Conservation (phyloP, 1,140 invertebrate genomes). For the Cataglyphis hispanica region DNA sequence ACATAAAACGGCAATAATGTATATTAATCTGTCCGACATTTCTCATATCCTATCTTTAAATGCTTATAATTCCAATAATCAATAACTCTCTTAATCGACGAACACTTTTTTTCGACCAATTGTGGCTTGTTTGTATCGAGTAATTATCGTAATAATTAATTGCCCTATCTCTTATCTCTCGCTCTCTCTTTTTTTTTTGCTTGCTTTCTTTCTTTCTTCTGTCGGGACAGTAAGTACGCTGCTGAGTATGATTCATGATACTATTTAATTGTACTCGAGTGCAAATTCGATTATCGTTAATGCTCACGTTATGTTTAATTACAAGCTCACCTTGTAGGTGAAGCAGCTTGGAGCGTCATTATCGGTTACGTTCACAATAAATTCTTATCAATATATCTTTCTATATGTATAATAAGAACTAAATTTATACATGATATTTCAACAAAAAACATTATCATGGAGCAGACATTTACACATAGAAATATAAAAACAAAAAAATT, state of each 20-base stretch:
- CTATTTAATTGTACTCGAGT: slow-evolving; percentile 83
- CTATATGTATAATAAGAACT: slow-evolving; percentile 74
- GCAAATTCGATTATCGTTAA: slow-evolving; percentile 78
- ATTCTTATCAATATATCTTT: slow-evolving; percentile 75
- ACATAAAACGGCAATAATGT: slow-evolving; percentile 55
- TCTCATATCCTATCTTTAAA: slow-evolving; percentile 75
- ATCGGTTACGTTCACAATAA: slow-evolving; percentile 76
- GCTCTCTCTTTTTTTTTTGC: neutral
- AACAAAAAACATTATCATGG: slow-evolving; percentile 84
- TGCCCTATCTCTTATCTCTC: slow-evolving; percentile 42
- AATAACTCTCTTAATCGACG: slow-evolving; percentile 69
- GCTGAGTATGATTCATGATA: slow-evolving; percentile 81
- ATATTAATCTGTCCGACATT: slow-evolving; percentile 59
- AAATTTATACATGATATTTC: slow-evolving; percentile 85
- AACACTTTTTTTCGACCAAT: slow-evolving; percentile 69
- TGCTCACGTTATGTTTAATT: slow-evolving; percentile 68
- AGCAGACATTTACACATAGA: slow-evolving; percentile 85
- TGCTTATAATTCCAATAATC: slow-evolving; percentile 71
- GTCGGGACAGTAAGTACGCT: slow-evolving; percentile 82
- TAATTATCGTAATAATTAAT: slow-evolving; percentile 56
- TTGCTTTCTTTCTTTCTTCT: neutral
- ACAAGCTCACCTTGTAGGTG: slow-evolving; percentile 38
- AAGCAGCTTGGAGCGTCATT: slow-evolving; percentile 67
- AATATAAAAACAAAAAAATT: slow-evolving; percentile 84
- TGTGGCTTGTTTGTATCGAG: slow-evolving; percentile 56